phyloP scores from a whole-genome alignment of 2,888 invertebrate genomes.

The Latheticus oryzae region DNA sequence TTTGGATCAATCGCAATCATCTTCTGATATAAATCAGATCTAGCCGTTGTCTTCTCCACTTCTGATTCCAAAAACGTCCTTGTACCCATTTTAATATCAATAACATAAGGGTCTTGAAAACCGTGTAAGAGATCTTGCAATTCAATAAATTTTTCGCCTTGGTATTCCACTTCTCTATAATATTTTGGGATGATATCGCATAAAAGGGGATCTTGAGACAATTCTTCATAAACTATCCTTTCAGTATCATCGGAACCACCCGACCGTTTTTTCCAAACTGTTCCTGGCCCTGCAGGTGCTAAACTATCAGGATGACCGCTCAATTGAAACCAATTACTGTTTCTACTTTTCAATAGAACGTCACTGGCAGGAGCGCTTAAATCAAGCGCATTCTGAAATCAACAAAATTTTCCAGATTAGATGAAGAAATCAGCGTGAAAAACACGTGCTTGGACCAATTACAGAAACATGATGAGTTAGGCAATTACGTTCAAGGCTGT shows the following conservation, averaged over 20 bases:
- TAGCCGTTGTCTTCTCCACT: slow-evolving; percentile 86
- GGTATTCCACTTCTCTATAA: slow-evolving; percentile 84
- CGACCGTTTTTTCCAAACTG: slow-evolving; percentile 91
- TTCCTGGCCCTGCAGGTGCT: slow-evolving; percentile 92
- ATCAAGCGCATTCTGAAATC: slow-evolving; percentile 88
- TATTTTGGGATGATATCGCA: slow-evolving; percentile 84
- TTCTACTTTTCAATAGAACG: slow-evolving; percentile 79
- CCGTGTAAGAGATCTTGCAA: slow-evolving; percentile 93
- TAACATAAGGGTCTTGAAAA: slow-evolving; percentile 92
- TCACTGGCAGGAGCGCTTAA: slow-evolving; percentile 92
- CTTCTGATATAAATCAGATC: slow-evolving; percentile 92
- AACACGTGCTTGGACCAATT: slow-evolving; percentile 5
- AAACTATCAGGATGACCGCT: slow-evolving; percentile 94
- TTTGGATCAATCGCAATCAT: slow-evolving; percentile 92
- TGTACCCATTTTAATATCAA: slow-evolving; percentile 98
- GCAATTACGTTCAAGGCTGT: slow-evolving; percentile 15
- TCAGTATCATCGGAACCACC: slow-evolving; percentile 78
- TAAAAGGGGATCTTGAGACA: slow-evolving; percentile 80
- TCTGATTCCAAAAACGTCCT: slow-evolving; percentile 96
- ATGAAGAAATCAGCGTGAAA: not conserved
- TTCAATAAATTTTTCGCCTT: slow-evolving; percentile 89
- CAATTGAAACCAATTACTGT: slow-evolving; percentile 87
- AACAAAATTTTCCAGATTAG: slow-evolving; percentile 49
- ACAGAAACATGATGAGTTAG: too few relatives aligned
- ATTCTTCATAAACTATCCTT: slow-evolving; percentile 81